Evolutionary conservation across 2,888 invertebrate species (phyloP), one percentile per base, ranked within the genome.

Genomic region (Cantharis flavilabris): DNA sequence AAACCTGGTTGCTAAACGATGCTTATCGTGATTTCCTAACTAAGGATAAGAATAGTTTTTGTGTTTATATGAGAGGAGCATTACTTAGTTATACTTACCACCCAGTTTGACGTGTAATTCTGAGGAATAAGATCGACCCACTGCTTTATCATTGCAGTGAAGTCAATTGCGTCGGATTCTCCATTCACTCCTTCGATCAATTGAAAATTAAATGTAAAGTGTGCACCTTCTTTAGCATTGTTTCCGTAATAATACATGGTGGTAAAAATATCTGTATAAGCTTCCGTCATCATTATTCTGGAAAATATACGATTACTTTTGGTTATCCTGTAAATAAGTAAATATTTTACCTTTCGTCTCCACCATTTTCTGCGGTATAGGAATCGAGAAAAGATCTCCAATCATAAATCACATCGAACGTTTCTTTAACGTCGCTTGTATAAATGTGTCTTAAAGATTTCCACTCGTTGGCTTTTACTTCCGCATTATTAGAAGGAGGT

Each of bases 191-290:
- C 90, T 49, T 90, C 89, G 72, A 96, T 92, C n/a, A 96, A 89
- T 64, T 92, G 90, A 85, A 96, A 96, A 87, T 96, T 96, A 85
- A 95, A 95, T 0, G 95, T 94, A 85, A 96, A 92, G 77, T 96
- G 93, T 1, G 93, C 90, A 13, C 95, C 94, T 26, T 81, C 18
- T 11, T 72, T 76, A 28, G 88, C 85, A 1, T 89, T 88, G 3
- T 89, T 87, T 1, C 91, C 91, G 83, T 94, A 96, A 86, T 93
- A 96, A 69, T 88, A 90, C 89, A 93, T 91, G 0, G 92, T 91
- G 0, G 90, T 86, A 30, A 91, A 87, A 20, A 92, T 88, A 73
- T 89, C 89, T 0, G 93, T 90, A 83, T 95, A 95, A 0, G 92
- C 94, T 87, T 96, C 96, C 0, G 94, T 93, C 92, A 96, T 92